Conservation (phyloP, 1,140 invertebrate genomes). For the Gryllus bimaculatus region DNA sequence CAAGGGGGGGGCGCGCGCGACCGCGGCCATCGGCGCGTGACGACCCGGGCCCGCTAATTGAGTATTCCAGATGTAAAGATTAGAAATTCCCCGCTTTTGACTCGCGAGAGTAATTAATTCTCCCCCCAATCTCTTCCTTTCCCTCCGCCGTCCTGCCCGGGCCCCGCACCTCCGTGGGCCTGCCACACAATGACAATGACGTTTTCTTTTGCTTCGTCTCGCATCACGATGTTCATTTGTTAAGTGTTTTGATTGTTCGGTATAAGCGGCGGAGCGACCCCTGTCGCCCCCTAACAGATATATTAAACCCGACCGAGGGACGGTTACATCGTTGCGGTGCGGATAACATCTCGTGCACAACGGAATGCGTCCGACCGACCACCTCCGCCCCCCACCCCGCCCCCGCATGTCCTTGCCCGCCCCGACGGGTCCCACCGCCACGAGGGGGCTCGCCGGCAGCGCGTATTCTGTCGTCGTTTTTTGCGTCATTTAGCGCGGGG, state of each 20-base stretch:
- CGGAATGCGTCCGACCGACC: not conserved
- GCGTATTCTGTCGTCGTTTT: not conserved
- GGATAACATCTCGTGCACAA: not conserved
- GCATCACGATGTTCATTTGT: constrained; percentile 19
- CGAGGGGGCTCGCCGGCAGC: no score
- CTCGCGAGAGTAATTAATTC: not conserved
- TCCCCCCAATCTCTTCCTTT: not conserved
- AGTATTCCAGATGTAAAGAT: not conserved
- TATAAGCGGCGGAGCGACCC: not conserved
- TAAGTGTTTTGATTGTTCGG: constrained; percentile 19
- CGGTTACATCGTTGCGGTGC: not conserved
- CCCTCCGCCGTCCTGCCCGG: not conserved
- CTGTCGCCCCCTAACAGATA: not conserved
- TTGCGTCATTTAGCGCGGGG: not conserved
- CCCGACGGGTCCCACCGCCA: not conserved
- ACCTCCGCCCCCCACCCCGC: not conserved
- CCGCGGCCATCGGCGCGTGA: not conserved
- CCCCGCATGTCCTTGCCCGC: no score
- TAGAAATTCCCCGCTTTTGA: not conserved
- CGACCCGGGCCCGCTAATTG: not conserved
- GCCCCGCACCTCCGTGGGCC: not conserved
- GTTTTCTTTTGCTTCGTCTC: constrained; percentile 18
- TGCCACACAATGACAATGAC: constrained; percentile 15
- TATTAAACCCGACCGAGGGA: not conserved
- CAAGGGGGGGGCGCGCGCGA: no score